Evolutionary conservation across 2,113 vertebrate species (phyloP), one percentile per base, ranked within the genome.

Genomic region (Xiphophorus maculatus): DNA sequence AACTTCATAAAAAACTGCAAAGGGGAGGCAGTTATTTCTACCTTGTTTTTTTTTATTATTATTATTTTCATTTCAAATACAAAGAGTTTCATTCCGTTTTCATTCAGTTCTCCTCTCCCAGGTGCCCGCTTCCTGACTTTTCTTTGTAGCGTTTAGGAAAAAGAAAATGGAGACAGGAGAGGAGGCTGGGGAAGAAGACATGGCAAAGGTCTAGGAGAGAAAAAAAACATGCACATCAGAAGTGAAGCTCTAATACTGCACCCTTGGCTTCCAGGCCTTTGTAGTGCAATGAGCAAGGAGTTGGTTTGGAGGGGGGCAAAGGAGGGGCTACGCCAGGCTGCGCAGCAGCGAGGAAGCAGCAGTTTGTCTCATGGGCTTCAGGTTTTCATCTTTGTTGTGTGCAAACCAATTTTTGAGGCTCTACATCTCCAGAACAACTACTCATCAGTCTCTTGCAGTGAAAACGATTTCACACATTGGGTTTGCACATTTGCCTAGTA

Each of bases 241-340:
- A 85, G 64, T 40, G 33, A 66, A 81, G 87, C 81, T 85, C 77
- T 73, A 80, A 82, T 87, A 88, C 84, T 44, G 83, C 81, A 91
- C 89, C 90, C 79, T 82, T 19, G 22, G 76, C 40, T 88, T 87
- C 69, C 28, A 84, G 77, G 69, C 75, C 87, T 95, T 94, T 94
- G 90, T 94, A 91, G 91, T 94, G 90, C 87, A 91, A 90, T 92
- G 93, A 93, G 91, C 83, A 51, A 74, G 80, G 85, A 81, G 80
- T 75, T 81, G 63, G 84, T 72, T 73, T 66, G 74, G 61, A 73
- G 80, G 48, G 66, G 7, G 64, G 30, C 2, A 54, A 25, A 72
- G 74, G 60, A 25, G 73, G 48, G 27, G 69, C 29, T 69, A 5
- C 80, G 32, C 77, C 80, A 83, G 65, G 77, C 69, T 84, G 74